phyloP scores from a whole-genome alignment of 2,113 vertebrate genomes.

The Morphnarchus princeps region DNA sequence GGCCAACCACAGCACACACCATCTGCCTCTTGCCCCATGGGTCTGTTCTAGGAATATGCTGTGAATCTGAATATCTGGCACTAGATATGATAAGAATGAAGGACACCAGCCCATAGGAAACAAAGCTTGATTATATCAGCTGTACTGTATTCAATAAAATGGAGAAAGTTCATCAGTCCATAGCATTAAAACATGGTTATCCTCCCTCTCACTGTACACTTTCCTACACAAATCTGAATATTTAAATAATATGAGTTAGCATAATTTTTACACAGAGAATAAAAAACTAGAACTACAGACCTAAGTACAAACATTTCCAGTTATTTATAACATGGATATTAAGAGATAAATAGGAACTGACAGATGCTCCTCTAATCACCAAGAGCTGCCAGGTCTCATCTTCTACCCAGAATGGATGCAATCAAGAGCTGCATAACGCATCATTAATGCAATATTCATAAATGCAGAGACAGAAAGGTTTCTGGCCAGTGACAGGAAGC shows the following conservation, averaged over 20 bases:
- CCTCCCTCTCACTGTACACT: not conserved
- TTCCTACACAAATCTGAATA: not conserved
- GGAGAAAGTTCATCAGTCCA: not conserved
- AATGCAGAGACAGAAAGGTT: not conserved
- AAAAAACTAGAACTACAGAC: not conserved
- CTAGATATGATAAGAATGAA: not conserved
- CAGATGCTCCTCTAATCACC: conserved; percentile 51
- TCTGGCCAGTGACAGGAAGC: not conserved
- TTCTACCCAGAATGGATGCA: not conserved
- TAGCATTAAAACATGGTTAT: not conserved
- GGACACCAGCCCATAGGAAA: not conserved
- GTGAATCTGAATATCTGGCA: not conserved
- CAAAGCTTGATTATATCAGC: not conserved
- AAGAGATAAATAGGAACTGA: conserved; percentile 44
- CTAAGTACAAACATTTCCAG: not conserved
- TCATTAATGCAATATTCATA: conserved; percentile 21
- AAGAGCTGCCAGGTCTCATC: conserved; percentile 59
- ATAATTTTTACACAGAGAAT: not conserved
- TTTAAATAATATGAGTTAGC: not conserved
- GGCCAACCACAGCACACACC: not conserved
- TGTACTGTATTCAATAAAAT: not conserved
- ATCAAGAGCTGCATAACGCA: not conserved
- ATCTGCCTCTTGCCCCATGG: not conserved
- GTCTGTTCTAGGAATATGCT: not conserved
- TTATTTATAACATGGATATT: conserved; percentile 5